These are phyloP conservation scores for Drymonia ruficornis DNA, from an alignment of 2,888 invertebrate genomes.

Conservation along the genomic window DNA sequence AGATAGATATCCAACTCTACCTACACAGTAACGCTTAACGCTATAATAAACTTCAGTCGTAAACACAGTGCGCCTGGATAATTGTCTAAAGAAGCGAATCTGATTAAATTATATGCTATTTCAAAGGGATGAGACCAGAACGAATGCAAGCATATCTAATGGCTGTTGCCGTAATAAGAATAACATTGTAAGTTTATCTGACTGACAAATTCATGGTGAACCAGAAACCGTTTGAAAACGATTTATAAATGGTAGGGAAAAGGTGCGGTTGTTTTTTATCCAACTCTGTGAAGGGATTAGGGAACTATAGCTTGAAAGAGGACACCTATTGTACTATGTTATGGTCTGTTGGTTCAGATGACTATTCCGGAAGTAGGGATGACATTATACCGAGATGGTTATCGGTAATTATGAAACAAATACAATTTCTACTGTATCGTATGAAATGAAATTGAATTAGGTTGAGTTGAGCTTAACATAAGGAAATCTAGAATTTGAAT, in stretches of 20 bases:
- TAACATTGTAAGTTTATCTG: too few relatives aligned
- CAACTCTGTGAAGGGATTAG: not conserved
- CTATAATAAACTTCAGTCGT: slow-evolving; percentile 1
- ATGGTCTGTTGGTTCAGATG: not conserved
- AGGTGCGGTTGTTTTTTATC: not conserved
- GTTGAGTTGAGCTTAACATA: not conserved
- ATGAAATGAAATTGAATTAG: not conserved
- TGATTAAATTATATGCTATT: not conserved
- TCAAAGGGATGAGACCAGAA: not conserved
- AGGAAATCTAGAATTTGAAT: too few relatives aligned
- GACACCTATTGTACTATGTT: not conserved
- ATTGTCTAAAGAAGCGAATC: slow-evolving; percentile 1
- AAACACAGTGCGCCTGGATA: not conserved
- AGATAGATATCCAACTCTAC: not conserved
- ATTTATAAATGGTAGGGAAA: not conserved
- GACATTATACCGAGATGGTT: not conserved
- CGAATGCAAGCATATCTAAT: not conserved
- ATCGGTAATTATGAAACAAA: not conserved
- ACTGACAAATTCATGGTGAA: too few relatives aligned
- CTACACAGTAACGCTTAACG: not conserved
- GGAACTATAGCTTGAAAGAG: not conserved
- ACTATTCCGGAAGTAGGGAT: not conserved
- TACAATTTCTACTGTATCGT: not conserved
- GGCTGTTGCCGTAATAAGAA: not conserved
- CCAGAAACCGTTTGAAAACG: not conserved